Percentiles rank a stretch among this genome's conserved stretches.
Conservation (phyloP, 2,113 vertebrate genomes). For the Boleophthalmus pectinirostris region DNA sequence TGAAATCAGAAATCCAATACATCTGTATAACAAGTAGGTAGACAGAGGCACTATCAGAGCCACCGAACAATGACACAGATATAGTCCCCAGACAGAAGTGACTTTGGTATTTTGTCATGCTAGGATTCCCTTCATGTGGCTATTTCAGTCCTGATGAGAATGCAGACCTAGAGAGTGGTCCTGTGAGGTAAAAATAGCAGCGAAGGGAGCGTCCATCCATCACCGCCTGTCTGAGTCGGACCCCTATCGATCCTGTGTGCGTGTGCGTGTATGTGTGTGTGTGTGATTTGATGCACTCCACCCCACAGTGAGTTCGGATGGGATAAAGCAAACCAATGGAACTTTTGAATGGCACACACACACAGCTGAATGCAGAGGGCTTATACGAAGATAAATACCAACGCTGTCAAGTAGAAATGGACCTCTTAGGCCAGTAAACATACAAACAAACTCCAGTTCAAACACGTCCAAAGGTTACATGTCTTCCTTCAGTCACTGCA, state of each 20-base stretch:
- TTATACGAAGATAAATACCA: slow-evolving; percentile 58
- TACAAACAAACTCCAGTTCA: slow-evolving; percentile 19
- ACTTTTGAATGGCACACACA: slow-evolving; percentile 32
- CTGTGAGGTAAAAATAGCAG: slow-evolving; percentile 63
- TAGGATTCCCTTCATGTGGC: slow-evolving; percentile 26
- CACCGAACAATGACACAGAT: neutral
- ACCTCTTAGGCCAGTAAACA: slow-evolving; percentile 36
- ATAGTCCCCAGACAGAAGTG: neutral
- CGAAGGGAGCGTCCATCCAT: slow-evolving; percentile 60
- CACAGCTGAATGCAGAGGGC: slow-evolving; percentile 24
- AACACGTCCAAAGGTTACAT: slow-evolving; percentile 42
- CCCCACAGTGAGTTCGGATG: slow-evolving; percentile 47
- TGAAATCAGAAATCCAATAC: neutral
- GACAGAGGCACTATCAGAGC: neutral
- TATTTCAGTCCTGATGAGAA: slow-evolving; percentile 29
- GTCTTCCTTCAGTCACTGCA: slow-evolving; percentile 17
- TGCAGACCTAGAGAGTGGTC: slow-evolving; percentile 22
- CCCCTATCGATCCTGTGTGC: slow-evolving; percentile 49
- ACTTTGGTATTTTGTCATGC: neutral
- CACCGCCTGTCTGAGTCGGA: slow-evolving; percentile 58
- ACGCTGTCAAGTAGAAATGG: slow-evolving; percentile 38
- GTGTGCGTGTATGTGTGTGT: slow-evolving; percentile 2
- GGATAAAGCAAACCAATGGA: slow-evolving; percentile 43
- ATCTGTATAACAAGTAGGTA: neutral
- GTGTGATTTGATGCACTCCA: slow-evolving; percentile 52